Evolutionary conservation across 2,113 vertebrate genomes (phyloP), one percentile per base, ranked within the genome.

Genomic region (Meleagris gallopavo): DNA sequence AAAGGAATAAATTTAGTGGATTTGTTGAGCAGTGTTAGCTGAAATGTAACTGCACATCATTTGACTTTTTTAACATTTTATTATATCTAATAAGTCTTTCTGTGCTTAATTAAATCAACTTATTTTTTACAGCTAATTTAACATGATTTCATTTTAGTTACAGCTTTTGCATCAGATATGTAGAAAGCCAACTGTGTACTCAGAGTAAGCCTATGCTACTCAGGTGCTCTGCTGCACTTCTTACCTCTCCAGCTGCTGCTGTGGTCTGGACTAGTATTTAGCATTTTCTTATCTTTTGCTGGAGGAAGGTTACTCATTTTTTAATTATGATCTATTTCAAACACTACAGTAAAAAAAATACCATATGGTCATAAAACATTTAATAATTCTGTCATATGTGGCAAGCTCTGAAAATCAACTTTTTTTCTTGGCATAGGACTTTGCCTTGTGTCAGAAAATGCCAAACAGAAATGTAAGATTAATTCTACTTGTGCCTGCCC

Each of bases 21-120:
- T 98, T 98, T 97, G 97, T 96, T 93, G 97, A 98, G 94, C 94
- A 89, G 95, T 90, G 97, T 96, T 98, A 98, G 97, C 97, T 98
- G 98, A 98, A 98, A 98, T 97, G 96, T 98, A 98, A 97, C 97
- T 96, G 97, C 97, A 97, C 97, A 97, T 98, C 98, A 98, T 98
- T 98, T 98, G 98, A 98, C 97, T 98, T 98, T 98, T 98, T 98
- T 98, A 98, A 98, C 97, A 98, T 98, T 98, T 97, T 98, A 98
- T 98, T 98, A 97, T 97, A 98, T 98, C 97, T 98, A 98, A 98
- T 98, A 98, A 97, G 97, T 98, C 97, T 98, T 98, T 97, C 97
- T 97, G 97, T 97, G 97, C 95, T 98, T 98, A 98, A 98, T 98
- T 98, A 98, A 98, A 98, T 98, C 98, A 98, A 97, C 97, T 98